Percentiles rank a stretch among this genome's conserved stretches.
These are phyloP conservation scores for Pomatorhinus ruficollis DNA, from an alignment of 2,113 vertebrate genomes.

Conservation along the genomic window DNA sequence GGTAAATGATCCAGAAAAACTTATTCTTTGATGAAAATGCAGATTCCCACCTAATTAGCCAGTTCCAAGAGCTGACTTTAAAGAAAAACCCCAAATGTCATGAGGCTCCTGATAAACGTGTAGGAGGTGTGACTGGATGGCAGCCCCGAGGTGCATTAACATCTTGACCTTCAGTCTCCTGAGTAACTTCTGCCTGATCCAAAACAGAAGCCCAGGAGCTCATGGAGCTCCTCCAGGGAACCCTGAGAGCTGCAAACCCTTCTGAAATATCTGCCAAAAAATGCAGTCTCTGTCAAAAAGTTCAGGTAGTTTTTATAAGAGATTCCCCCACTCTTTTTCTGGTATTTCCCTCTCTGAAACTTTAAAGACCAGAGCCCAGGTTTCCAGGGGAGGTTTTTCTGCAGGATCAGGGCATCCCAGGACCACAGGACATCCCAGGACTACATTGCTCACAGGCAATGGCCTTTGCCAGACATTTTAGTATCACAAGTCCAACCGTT, in stretches of 20 bases:
- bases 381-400: neutral
- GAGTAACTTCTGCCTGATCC: neutral
- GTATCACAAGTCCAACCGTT: neutral
- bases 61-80: neutral
- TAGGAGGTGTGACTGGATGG: neutral
- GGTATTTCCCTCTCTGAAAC: neutral
- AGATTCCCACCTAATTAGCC: neutral
- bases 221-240: neutral
- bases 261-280: neutral
- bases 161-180: neutral
- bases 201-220: accelerated
- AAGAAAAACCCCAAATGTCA: neutral
- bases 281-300: neutral
- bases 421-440: neutral
- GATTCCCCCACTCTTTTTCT: neutral
- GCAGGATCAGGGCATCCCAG: neutral
- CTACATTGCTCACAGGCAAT: neutral
- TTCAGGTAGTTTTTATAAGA: neutral
- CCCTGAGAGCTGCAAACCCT: neutral
- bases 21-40: neutral
- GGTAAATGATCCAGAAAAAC: neutral
- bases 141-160: neutral
- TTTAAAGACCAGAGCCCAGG: neutral
- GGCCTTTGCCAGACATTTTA: neutral
- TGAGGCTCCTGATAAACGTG: accelerated